Base-by-base conservation (phyloP, 2,797 vertebrate species). In the Onychomys arenicola region DNA sequence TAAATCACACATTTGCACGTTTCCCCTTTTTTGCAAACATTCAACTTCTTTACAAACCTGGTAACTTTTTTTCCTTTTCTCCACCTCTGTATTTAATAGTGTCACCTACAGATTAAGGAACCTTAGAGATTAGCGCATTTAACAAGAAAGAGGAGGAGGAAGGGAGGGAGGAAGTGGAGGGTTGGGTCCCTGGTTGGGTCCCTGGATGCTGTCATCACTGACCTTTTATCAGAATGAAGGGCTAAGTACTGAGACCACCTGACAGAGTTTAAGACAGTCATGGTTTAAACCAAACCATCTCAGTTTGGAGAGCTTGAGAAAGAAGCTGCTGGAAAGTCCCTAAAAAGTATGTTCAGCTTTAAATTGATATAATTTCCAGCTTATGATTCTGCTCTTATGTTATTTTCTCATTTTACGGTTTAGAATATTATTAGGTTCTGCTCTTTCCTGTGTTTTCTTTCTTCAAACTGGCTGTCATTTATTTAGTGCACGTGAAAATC, bases 281-380 rank as follows among this genome's bases (percentile, higher is more conserved):
- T 71, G 86, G 90, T 69, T 65, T 96, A 94, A 93, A 92, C 25
- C 71, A 97, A 97, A 96, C 89, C n/a, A 75, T n/a, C 88, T 93
- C 32, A 3, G 57, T 89, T 69, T 19, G 49, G 76, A 90, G 97
- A 97, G 89, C 52, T 40, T 7, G 1, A 6, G 32, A n/a, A 92
- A 29, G 5, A 8, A 97, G 84, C 91, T 96, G 94, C 77, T 85
- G 71, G 65, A 92, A 98, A 89, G 76, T 94, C 81, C 97, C 55
- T 69, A 92, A 71, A 93, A 98, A 92, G 14, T 37, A 90, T 34
- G 84, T 89, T 76, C 81, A 90, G 76, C 73, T 94, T 96, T 89
- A 97, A 95, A 96, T 93, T 82, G 91, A 97, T 52, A 25, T 93
- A 97, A 97, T 89, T 97, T 91, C 85, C 75, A 67, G 17, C 88